phyloP scores from a whole-genome alignment of 2,113 vertebrate genomes.

The Macquaria ambigua region DNA sequence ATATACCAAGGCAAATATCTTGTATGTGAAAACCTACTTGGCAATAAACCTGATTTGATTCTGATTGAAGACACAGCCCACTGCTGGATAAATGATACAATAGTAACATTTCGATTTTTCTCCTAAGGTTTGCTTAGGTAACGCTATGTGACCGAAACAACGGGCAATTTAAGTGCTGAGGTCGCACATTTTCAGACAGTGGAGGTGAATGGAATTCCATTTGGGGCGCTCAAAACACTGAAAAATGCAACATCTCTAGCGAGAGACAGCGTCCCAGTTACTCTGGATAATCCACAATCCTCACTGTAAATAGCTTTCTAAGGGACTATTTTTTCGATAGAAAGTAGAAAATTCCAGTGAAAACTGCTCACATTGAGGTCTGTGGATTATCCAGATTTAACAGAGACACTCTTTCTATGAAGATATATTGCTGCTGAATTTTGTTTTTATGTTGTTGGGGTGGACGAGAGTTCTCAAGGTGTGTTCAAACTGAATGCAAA shows the following conservation, averaged over 20 bases:
- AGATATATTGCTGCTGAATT: not conserved
- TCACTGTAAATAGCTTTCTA: slow-evolving; percentile 10
- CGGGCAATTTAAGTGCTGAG: not conserved
- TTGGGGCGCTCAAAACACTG: not conserved
- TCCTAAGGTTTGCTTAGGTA: not conserved
- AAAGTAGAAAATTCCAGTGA: slow-evolving; percentile 1
- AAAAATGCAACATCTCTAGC: slow-evolving; percentile 7
- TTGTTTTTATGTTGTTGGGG: not conserved
- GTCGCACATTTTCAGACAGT: not conserved
- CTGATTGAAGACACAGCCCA: not conserved
- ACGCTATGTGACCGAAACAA: not conserved
- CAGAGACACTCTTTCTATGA: not conserved
- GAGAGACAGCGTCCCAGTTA: slow-evolving; percentile 21
- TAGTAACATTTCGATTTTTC: not conserved
- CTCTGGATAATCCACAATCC: slow-evolving; percentile 21
- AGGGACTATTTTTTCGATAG: not conserved
- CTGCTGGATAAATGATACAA: not conserved
- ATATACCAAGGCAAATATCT: no score
- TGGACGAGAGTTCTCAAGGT: not conserved
- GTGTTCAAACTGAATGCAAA: not conserved
- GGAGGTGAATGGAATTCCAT: not conserved
- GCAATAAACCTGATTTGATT: no score
- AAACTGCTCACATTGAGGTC: slow-evolving; percentile 9
- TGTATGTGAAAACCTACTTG: no score
- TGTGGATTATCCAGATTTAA: slow-evolving; percentile 38